These are phyloP conservation scores for Agrilus mali DNA, from an alignment of 2,888 invertebrate genomes.

Conservation along the genomic window DNA sequence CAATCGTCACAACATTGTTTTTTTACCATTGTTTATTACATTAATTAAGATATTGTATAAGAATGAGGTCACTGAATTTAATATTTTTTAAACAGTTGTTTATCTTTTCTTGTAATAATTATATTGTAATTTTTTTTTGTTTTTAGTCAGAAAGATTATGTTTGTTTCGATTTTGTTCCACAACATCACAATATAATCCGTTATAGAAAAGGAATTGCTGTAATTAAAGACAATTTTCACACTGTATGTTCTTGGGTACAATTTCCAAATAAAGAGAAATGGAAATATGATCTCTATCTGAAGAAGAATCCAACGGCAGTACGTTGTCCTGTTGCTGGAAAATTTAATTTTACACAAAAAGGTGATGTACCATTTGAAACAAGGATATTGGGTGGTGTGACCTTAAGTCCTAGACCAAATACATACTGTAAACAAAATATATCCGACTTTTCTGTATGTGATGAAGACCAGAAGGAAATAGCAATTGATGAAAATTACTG, in stretches of 20 bases:
- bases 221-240: constrained; percentile 80
- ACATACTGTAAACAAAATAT: constrained; percentile 87
- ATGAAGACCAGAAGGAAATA: constrained; percentile 88
- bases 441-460: constrained; percentile 92
- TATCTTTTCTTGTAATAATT: too few species aligned
- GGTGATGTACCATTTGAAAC: constrained; percentile 89
- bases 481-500: constrained; percentile 93
- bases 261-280: constrained; percentile 69
- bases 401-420: constrained; percentile 83
- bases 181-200: constrained; percentile 92
- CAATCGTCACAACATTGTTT: too few species aligned
- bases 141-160: constrained; percentile 87
- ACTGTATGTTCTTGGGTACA: constrained; percentile 93
- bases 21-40: too few species aligned
- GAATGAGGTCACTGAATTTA: too few species aligned
- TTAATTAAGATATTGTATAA: too few species aligned
- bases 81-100: too few species aligned
- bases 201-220: constrained; percentile 76
- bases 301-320: constrained; percentile 85
- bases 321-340: constrained; percentile 91
- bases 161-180: constrained; percentile 93
- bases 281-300: constrained; percentile 78
- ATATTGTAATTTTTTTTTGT: constrained; percentile 7
- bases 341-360: constrained; percentile 84
- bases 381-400: constrained; percentile 90